phyloP scores from a whole-genome alignment of 2,113 vertebrate genomes.

The Phalacrocorax carbo region DNA sequence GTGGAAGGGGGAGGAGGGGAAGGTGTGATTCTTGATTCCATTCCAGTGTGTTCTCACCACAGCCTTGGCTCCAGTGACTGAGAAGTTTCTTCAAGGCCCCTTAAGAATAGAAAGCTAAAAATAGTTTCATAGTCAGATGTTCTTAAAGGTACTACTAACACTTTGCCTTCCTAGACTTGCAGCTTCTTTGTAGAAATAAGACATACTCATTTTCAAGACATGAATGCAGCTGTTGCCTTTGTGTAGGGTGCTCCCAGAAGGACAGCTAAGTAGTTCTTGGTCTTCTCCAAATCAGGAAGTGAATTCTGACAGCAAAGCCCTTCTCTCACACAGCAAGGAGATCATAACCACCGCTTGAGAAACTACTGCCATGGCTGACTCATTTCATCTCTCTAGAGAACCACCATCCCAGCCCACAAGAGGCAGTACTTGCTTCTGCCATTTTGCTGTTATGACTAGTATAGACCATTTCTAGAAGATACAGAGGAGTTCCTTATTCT shows the following conservation, averaged over 20 bases:
- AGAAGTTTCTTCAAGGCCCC: slow-evolving; percentile 56
- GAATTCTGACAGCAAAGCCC: background rate
- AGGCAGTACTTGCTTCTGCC: background rate
- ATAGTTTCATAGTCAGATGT: slow-evolving; percentile 60
- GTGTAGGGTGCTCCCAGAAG: background rate
- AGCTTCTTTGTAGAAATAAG: slow-evolving; percentile 3
- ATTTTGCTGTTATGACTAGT: background rate
- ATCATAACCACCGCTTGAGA: background rate
- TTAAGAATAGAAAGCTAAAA: slow-evolving; percentile 65
- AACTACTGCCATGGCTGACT: background rate
- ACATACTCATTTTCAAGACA: background rate
- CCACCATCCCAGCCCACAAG: background rate
- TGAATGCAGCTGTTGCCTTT: background rate
- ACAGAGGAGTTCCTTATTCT: background rate
- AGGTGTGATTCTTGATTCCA: slow-evolving; percentile 64
- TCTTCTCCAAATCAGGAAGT: background rate
- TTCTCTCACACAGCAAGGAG: background rate
- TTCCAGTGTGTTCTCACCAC: slow-evolving; percentile 64
- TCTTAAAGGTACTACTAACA: slow-evolving; percentile 43
- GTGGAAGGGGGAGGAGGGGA: slow-evolving; percentile 26
- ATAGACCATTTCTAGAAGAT: background rate
- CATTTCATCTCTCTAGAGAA: background rate
- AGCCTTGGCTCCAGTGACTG: slow-evolving; percentile 49
- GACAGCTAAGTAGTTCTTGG: background rate
- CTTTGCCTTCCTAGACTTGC: slow-evolving; percentile 27